Base-by-base conservation (phyloP, 2,797 vertebrate genomes). In the Poeciliopsis presidionis region DNA sequence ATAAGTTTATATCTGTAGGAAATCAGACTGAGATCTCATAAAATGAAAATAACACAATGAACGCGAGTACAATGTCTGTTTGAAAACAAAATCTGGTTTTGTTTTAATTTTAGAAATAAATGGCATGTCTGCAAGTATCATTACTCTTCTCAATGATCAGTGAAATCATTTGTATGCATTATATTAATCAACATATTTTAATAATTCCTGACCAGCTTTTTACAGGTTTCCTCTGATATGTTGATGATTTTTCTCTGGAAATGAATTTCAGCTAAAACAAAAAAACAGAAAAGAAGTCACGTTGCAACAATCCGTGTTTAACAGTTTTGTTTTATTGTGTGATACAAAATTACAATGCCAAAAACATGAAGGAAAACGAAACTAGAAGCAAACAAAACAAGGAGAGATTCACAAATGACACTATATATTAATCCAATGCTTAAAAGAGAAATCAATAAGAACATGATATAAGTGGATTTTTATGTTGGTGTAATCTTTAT, bases 321-420 rank as follows among this genome's bases (percentile, higher is more conserved):
- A 14, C 11, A 45, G 3, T 70, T 70, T 28, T 46, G n/a, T 70
- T 69, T 70, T 70, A 70, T 70, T 70, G 67, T 70, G 41, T 70
- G n/a, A 46, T 70, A 70, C 6, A 45, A 70, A 70, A 70, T 4
- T 28, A 70, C 67, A 28, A 45, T 28, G 43, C 67, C 25, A 28
- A 28, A 70, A 28, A 53, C 16, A 70, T 70, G 1, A 70, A 45
- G 25, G 13, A 33, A n/a, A 53, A 30, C 30, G 43, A n/a, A 70
- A 45, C 8, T 1, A 28, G 28, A 70, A 28, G 5, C 25, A 28
- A 70, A 46, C 25, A 41, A 5, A 41, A 41, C 6, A 41, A 45
- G 13, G n/a, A 70, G 28, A 46, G 25, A 16, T 46, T 70, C 46
- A 70, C 67, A 46, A n/a, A 16, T 45, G 67, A 28, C 41, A 70